Evolutionary conservation across 2,113 vertebrate genomes (phyloP).

Genomic region (Ceuthmochares aereus): DNA sequence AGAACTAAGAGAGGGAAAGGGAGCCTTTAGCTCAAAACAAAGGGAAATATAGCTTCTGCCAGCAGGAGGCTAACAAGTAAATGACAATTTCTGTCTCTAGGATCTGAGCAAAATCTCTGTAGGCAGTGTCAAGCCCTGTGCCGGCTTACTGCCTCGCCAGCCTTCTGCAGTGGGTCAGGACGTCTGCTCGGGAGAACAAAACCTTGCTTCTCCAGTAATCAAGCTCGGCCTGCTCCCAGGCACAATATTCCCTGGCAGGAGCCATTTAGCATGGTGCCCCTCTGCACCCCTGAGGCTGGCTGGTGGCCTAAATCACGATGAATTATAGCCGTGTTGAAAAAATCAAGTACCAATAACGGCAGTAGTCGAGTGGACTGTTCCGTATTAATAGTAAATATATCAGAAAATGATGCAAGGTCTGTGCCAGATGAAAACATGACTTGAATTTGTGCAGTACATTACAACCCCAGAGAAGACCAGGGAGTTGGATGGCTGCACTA

Average conservation of each 20-base stretch:
- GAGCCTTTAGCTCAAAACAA: constrained; percentile 65
- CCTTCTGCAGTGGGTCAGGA: constrained; percentile 30
- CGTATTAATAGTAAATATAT: background rate
- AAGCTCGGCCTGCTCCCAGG: background rate
- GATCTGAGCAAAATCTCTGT: constrained; percentile 32
- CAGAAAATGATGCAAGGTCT: background rate
- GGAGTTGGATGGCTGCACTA: background rate
- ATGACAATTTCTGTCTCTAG: constrained; percentile 63
- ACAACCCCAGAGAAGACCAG: background rate
- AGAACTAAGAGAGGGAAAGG: background rate
- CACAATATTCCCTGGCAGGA: background rate
- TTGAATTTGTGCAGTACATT: background rate
- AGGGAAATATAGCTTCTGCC: constrained; percentile 45
- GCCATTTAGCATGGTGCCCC: background rate
- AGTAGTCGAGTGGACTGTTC: background rate
- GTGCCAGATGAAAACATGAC: background rate
- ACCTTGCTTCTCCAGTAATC: constrained; percentile 12
- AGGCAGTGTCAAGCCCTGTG: constrained; percentile 56
- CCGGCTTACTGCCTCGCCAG: constrained; percentile 41
- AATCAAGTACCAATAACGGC: background rate
- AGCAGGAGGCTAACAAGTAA: constrained; percentile 71
- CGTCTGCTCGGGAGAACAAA: constrained; percentile 48
- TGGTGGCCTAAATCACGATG: background rate
- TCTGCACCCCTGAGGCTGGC: background rate
- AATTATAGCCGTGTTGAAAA: background rate